These are phyloP conservation scores for Epinotia ramella DNA, from an alignment of 2,888 invertebrate genomes.

Conservation along the genomic window DNA sequence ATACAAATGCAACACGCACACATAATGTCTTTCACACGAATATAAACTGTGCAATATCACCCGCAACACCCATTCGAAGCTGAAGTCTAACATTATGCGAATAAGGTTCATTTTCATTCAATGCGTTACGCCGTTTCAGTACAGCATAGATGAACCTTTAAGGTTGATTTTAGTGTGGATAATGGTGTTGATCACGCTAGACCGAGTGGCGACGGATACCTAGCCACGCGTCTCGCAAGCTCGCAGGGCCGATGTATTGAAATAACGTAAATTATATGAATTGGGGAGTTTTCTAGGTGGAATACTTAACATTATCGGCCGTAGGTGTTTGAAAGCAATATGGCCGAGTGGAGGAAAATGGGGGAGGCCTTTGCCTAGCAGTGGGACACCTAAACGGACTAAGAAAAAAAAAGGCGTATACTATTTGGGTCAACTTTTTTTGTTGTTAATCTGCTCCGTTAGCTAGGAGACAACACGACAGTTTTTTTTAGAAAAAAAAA, in stretches of 20 bases:
- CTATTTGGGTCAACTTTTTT: too few relatives aligned
- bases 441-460: too few relatives aligned
- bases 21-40: conserved; percentile 6
- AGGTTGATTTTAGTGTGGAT: conserved; percentile 13
- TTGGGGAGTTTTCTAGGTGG: neutral
- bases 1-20: conserved; percentile 20
- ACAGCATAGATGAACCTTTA: neutral
- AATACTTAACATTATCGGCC: neutral
- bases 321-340: too few relatives aligned
- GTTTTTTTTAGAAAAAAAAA: too few relatives aligned
- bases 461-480: too few relatives aligned
- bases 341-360: too few relatives aligned
- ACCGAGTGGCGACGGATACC: conserved; percentile 26
- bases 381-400: too few relatives aligned
- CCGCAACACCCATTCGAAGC: neutral
- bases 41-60: conserved; percentile 5
- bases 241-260: neutral
- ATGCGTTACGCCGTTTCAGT: neutral
- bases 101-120: neutral
- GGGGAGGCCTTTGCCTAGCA: too few relatives aligned
- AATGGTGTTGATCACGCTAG: conserved; percentile 1
- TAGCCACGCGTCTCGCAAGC: conserved; percentile 9
- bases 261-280: neutral
- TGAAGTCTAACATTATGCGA: neutral
- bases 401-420: too few relatives aligned